These are phyloP conservation scores for Gorsachius goisagi DNA, from an alignment of 2,113 vertebrate species.

Conservation along the genomic window DNA sequence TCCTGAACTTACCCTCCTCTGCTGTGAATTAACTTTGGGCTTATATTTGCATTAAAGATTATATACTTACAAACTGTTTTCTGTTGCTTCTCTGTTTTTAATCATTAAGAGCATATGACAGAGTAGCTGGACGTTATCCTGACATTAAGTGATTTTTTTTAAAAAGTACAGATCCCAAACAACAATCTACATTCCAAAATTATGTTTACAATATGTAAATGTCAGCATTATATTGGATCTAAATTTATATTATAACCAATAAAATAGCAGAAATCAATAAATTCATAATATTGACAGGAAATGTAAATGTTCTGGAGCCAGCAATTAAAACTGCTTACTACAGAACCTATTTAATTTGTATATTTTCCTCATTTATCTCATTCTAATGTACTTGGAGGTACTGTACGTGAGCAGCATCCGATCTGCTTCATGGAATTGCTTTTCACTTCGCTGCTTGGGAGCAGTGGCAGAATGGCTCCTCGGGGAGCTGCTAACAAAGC, in stretches of 20 bases:
- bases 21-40: neutral
- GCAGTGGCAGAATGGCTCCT: neutral
- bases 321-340: neutral
- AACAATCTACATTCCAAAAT: neutral
- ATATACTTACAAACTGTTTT: neutral
- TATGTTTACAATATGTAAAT: neutral
- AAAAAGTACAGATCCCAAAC: neutral
- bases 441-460: neutral
- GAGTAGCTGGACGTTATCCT: neutral
- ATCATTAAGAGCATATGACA: neutral
- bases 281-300: neutral
- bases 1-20: neutral
- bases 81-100: neutral
- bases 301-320: neutral
- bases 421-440: slow-evolving; percentile 25
- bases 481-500: neutral
- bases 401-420: slow-evolving; percentile 27
- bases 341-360: neutral
- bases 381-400: neutral
- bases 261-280: neutral
- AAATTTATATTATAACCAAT: neutral
- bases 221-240: neutral
- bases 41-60: neutral
- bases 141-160: neutral
- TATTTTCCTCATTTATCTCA: slow-evolving; percentile 2